Percentiles rank a stretch among this genome's conserved stretches.
Conservation (phyloP, 2,113 vertebrate genomes). For the Castor canadensis region DNA sequence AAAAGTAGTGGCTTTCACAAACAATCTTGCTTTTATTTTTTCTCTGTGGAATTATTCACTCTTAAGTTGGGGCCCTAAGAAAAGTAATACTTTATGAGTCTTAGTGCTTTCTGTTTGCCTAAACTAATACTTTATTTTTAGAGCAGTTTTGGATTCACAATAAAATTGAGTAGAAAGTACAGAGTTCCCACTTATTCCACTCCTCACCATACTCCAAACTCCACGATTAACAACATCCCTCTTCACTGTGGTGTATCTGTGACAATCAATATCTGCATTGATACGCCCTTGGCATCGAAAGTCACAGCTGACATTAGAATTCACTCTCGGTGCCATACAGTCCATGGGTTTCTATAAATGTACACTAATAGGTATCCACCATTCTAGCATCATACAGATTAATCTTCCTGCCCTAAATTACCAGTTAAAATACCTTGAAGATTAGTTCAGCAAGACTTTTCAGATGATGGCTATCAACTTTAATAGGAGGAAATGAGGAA, state of each 20-base stretch:
- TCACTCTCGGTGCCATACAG: neutral
- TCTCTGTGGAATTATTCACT: neutral
- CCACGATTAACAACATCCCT: no score
- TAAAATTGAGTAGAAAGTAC: neutral
- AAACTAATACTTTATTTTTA: neutral
- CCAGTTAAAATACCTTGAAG: neutral
- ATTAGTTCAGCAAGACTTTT: neutral
- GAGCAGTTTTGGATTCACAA: neutral
- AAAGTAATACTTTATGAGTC: neutral
- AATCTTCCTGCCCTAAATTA: neutral
- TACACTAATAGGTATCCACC: neutral
- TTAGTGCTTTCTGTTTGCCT: neutral
- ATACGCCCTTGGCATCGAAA: neutral
- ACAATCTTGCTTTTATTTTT: neutral
- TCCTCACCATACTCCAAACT: no score
- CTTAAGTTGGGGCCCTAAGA: neutral
- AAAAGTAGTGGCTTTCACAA: neutral
- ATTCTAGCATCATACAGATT: neutral
- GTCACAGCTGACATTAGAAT: no score
- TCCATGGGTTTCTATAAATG: neutral
- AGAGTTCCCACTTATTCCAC: neutral
- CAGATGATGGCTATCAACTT: neutral
- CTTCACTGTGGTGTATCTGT: neutral
- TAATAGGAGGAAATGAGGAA: neutral
- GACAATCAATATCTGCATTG: accelerated